Base-by-base conservation (phyloP, 2,797 vertebrate genomes). In the Myripristis murdjan region DNA sequence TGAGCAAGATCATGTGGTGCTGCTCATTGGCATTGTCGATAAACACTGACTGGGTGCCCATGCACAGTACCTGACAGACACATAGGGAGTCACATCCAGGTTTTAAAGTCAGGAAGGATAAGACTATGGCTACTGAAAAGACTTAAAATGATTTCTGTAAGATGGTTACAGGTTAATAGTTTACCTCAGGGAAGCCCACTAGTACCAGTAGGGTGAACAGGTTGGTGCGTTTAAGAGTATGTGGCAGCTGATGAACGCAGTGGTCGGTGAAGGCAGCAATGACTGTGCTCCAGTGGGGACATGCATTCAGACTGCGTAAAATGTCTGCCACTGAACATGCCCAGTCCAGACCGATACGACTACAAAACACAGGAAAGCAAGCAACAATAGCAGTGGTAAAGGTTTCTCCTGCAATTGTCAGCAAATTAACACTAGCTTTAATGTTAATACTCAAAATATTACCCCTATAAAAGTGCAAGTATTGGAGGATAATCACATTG, bases 101-200 rank as follows among this genome's bases (percentile, higher is more conserved):
- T 39, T 59, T 33, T 3, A 15, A 24, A 14, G 22, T 12, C 23
- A n/a, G 15, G 26, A 35, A 20, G 26, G 9, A 56, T 10, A 37
- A 12, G n/a, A 20, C 11, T 37, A 2, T 1, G 1, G 18, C 22
- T 35, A 16, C 22, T n/a, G 16, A 14, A 58, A 14, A 69, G 26
- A 57, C 28, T 15, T 6, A 31, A 15, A n/a, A 31, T 31, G 51
- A 14, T 12, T 28, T 53, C 23, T 46, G 7, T n/a, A 43, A 43
- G 41, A n/a, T 6, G 6, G n/a, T 46, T 18, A 46, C 8, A 23
- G 20, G n/a, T 43, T 6, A 14, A 5, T 14, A 24, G 20, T 62
- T 51, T 88, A 99, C 98, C 97, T 99, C 97, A 15, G 98, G 97
- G 82, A 99, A 98, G 73, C 97, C 96, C 61, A 99, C 98, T 24